Percentiles rank a stretch among this genome's conserved stretches.
phyloP scores from a whole-genome alignment of 2,797 vertebrate genomes.

The Pseudotriccus pelzelni region DNA sequence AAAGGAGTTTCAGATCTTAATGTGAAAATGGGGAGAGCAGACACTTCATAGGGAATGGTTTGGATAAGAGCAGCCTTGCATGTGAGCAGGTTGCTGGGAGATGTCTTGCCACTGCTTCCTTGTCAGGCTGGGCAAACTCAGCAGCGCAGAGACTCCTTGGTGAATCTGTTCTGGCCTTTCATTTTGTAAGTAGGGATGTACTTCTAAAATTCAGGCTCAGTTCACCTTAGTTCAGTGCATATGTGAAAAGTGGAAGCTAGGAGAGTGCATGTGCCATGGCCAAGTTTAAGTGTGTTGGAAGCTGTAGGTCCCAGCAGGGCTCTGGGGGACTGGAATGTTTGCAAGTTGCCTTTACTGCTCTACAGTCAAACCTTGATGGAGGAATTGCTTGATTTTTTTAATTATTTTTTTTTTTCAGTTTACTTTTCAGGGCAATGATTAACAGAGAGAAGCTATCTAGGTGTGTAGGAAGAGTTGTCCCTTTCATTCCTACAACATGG shows the following conservation, averaged over 20 bases:
- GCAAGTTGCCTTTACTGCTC: not conserved
- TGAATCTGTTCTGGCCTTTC: not conserved
- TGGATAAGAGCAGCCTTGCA: not conserved
- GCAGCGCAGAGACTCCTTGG: not conserved
- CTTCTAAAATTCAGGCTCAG: rapidly evolving
- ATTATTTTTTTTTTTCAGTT: not conserved
- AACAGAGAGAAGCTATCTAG: not conserved
- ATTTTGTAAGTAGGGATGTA: not conserved
- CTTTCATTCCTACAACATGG: not conserved
- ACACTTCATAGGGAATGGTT: not conserved
- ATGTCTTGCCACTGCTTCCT: not conserved
- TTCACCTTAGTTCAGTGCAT: not conserved
- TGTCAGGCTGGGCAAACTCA: not conserved
- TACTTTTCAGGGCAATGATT: not conserved
- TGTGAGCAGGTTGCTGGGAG: not conserved
- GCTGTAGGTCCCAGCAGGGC: not conserved
- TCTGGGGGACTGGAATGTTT: not conserved
- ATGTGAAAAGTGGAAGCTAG: not conserved
- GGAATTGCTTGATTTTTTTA: not conserved
- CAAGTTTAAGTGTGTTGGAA: not conserved
- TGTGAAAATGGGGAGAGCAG: not conserved
- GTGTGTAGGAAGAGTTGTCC: not conserved
- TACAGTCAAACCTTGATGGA: not conserved
- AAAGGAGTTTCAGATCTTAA: not conserved
- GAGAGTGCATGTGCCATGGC: not conserved